Evolutionary conservation across 2,888 invertebrate species (phyloP), one percentile per base, ranked within the genome.

Genomic region (Drosophila anceps): DNA sequence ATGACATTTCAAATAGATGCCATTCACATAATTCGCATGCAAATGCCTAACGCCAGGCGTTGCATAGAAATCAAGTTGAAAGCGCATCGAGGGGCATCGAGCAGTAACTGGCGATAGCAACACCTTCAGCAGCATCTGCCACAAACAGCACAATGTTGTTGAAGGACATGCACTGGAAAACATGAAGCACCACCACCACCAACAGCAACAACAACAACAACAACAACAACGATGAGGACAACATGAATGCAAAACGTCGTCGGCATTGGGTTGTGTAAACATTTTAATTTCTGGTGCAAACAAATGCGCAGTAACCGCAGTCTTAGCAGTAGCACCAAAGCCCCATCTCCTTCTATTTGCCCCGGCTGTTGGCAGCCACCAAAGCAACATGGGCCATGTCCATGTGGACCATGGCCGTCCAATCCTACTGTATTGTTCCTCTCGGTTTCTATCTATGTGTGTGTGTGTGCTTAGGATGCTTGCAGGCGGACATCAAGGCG

Each of bases 221-320:
- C 54, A 57, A 50, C 55, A 31, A 43, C 57, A 58, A 55, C 71
- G 68, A 67, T 71, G 69, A 61, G 69, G 60, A 66, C 62, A 59
- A 74, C 70, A 76, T 88, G 86, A 85, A 88, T 84, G 67, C 81
- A 76, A 78, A 81, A 79, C 84, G 81, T 86, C 79, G 84, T 75
- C 71, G 77, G 89, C 89, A 86, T 81, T 76, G 60, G 69, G 81
- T 84, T 86, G 85, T 86, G 89, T 89, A 86, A 86, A 86, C 86
- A 86, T 86, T 86, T 86, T 89, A 86, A 86, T 86, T 86, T 86
- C 85, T 72, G 73, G 79, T 76, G 85, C 88, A 81, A 85, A 88
- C 88, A 85, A 85, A 85, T 88, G 88, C 69, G 74, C 88, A 79
- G 76, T 72, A 69, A 73, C 87, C 84, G 48, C 86, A 78, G 58